Evolutionary conservation across 2,113 vertebrate species (phyloP).

Genomic region (Syngnathus floridae): DNA sequence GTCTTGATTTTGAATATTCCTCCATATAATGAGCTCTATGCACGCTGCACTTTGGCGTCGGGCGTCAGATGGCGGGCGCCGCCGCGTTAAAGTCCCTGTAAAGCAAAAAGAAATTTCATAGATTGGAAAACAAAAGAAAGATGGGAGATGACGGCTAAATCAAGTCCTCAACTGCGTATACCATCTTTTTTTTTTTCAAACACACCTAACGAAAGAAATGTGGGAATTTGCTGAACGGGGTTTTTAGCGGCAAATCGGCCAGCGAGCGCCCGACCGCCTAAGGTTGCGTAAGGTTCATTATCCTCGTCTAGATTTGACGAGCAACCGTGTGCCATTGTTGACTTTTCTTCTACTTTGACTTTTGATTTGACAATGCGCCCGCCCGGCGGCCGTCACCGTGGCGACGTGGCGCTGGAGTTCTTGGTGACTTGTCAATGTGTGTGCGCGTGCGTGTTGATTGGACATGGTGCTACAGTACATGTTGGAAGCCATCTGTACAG

Average conservation of each 20-base stretch:
- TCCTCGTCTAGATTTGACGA: constrained; percentile 51
- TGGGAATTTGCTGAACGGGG: neutral
- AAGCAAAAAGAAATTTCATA: neutral
- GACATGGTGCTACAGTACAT: constrained; percentile 60
- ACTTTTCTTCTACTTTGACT: constrained; percentile 45
- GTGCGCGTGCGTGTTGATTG: constrained; percentile 63
- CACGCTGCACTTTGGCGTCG: neutral
- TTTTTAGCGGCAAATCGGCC: neutral
- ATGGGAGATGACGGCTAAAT: neutral
- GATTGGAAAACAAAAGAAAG: neutral
- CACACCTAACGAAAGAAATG: too few species aligned
- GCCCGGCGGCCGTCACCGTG: constrained; percentile 6
- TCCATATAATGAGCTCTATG: constrained; percentile 2
- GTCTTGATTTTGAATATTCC: constrained; percentile 46
- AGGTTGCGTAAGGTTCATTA: neutral
- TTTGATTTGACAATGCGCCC: constrained; percentile 61
- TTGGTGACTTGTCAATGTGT: constrained; percentile 60
- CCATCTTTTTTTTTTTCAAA: neutral
- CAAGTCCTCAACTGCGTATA: too few species aligned
- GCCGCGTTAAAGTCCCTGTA: neutral
- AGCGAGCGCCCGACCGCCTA: neutral
- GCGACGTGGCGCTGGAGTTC: constrained; percentile 35
- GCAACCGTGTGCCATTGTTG: constrained; percentile 52
- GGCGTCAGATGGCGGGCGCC: neutral
- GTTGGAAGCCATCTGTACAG: constrained; percentile 70